Percentiles rank a stretch among this genome's conserved stretches.
Conservation (phyloP, 2,113 vertebrate species). For the Oryzias melastigma region DNA sequence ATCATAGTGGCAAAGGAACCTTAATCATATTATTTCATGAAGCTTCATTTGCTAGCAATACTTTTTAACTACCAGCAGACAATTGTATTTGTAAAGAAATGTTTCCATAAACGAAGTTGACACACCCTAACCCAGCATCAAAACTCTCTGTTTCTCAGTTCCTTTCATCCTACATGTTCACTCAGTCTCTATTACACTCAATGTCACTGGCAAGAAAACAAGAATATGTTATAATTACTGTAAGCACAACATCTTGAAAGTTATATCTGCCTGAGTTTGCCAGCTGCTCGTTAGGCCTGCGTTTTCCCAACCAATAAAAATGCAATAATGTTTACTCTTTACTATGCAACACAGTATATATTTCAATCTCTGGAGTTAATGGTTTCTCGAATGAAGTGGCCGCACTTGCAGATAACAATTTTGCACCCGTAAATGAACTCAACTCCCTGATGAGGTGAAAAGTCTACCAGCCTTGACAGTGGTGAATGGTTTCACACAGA, state of each 20-base stretch:
- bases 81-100: too few species aligned
- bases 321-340: conserved; percentile 57
- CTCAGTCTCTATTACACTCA: background rate
- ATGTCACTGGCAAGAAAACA: conserved; percentile 9
- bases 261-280: conserved; percentile 27
- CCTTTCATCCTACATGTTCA: background rate
- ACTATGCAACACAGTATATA: conserved; percentile 48
- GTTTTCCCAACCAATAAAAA: conserved; percentile 57
- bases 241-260: conserved; percentile 17
- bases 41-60: too few species aligned
- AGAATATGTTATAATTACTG: conserved; percentile 10
- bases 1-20: too few species aligned
- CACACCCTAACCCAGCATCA: background rate
- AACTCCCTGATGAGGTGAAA: conserved; percentile 61
- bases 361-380: conserved; percentile 67
- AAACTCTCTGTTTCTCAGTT: background rate
- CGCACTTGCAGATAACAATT: conserved; percentile 62
- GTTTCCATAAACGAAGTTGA: background rate
- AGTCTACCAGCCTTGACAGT: conserved; percentile 38
- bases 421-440: conserved; percentile 60
- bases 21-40: too few species aligned
- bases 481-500: conserved; percentile 16
- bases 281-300: conserved; percentile 41
- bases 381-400: conserved; percentile 57
- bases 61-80: too few species aligned